Conservation (phyloP, 2,797 vertebrate species). For the Eptatretus atami region DNA sequence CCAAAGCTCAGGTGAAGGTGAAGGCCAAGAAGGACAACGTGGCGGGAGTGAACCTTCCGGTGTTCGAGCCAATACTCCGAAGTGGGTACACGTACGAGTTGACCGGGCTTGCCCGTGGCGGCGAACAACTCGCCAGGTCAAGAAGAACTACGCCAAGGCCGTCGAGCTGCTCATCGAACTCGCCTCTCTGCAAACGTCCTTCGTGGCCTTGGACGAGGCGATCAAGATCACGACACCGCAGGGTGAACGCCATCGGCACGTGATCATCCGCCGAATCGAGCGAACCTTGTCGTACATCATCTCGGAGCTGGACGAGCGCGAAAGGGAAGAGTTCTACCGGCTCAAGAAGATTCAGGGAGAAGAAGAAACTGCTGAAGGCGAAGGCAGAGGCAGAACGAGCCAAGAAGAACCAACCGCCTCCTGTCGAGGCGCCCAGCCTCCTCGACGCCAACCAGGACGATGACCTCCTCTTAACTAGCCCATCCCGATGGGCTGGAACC, state of each 20-base stretch:
- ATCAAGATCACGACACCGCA: constrained; percentile 96
- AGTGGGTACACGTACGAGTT: constrained; percentile 87
- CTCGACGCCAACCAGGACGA: constrained; percentile 59
- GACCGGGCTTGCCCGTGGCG: constrained; percentile 76
- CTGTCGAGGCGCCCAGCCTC: constrained; percentile 52
- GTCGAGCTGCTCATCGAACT: constrained; percentile 86
- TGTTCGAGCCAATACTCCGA: constrained; percentile 96
- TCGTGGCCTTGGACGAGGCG: constrained; percentile 85
- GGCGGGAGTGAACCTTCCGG: constrained; percentile 87
- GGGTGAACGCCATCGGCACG: constrained; percentile 89
- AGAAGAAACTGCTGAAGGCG: constrained; percentile 74
- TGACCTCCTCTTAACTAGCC: constrained; percentile 61
- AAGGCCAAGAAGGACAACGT: constrained; percentile 87
- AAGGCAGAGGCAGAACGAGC: constrained; percentile 44
- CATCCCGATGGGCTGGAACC: too few species aligned
- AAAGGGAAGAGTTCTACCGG: constrained; percentile 95
- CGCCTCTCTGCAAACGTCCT: constrained; percentile 92
- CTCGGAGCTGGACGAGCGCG: constrained; percentile 90
- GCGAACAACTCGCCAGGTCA: constrained; percentile 83
- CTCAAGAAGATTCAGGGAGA: constrained; percentile 98
- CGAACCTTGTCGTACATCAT: constrained; percentile 91
- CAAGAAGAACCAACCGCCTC: constrained; percentile 22
- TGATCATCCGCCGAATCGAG: constrained; percentile 87
- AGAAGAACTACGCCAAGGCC: constrained; percentile 91
- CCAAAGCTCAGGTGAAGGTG: constrained; percentile 93